Evolutionary conservation across 2,888 invertebrate species (phyloP), one percentile per base, ranked within the genome.

Genomic region (Pecten maximus): DNA sequence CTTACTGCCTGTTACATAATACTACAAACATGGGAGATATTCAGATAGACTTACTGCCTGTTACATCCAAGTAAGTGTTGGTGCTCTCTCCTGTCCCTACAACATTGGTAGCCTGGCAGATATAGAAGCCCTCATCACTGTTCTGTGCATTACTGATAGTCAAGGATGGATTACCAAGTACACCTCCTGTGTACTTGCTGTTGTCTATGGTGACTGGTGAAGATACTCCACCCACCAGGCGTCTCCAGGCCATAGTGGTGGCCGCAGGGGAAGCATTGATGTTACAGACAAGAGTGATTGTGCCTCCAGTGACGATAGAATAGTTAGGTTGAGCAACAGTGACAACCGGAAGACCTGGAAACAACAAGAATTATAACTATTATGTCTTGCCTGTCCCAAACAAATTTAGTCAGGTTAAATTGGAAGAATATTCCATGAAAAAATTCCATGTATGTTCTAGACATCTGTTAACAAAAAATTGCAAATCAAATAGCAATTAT

Each of bases 41-140:
- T n/a, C n/a, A n/a, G n/a, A n/a, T n/a, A n/a, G n/a, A 54, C 54
- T 54, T 54, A 54, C 54, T 54, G 19, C 54, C 54, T 2, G 54
- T 40, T 40, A 91, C 87, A 88, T 91, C 91, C 35, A 91, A 28
- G 10, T 28, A 54, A 10, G 91, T 89, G 28, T 44, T 40, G 48
- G 50, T 74, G 60, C 91, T 91, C 23, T 91, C 54, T 23, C 88
- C 87, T 2, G 87, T 87, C 8, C 88, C 91, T 23, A 88, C 60
- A n/a, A 50, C 86, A 88, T 91, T 91, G n/a, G 86, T 87, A 12
- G 91, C 91, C 35, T 39, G 54, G 40, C 91, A 91, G 8, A 87
- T 60, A 28, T 91, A 91, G 60, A 48, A 39, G 4, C 89, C 90
- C 40, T 91, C 90, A 88, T 91, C 91, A 39, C 40, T 60, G 40